Evolutionary conservation across 2,113 vertebrate species (phyloP).

Genomic region (Zosterops hypoxanthus): DNA sequence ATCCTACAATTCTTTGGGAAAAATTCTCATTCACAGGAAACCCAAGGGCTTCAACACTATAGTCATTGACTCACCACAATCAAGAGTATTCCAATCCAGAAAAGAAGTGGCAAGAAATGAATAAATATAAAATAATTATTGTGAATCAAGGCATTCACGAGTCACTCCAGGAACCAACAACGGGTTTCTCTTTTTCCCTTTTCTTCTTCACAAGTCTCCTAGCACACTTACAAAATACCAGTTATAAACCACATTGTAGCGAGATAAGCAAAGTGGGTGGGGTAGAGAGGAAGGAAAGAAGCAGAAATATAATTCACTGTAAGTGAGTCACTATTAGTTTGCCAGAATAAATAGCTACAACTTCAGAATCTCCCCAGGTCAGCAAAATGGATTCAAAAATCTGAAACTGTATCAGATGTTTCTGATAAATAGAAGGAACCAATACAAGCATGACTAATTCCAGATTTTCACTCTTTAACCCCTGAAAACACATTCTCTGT

Average conservation of each 20-base stretch:
- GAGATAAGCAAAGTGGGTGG: neutral
- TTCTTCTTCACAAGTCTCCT: neutral
- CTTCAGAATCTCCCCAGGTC: neutral
- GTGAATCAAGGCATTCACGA: neutral
- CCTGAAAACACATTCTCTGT: neutral
- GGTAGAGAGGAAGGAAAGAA: neutral
- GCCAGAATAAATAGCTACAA: neutral
- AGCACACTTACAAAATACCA: neutral
- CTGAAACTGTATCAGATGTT: neutral
- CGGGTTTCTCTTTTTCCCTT: neutral
- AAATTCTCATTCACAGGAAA: neutral
- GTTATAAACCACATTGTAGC: neutral
- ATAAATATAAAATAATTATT: neutral
- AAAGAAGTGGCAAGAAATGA: neutral
- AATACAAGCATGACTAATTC: neutral
- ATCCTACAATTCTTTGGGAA: neutral
- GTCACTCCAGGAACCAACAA: neutral
- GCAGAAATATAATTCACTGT: neutral
- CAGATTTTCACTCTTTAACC: neutral
- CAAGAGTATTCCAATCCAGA: neutral
- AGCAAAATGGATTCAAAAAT: neutral
- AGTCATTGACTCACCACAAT: fast-evolving
- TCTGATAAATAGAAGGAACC: neutral
- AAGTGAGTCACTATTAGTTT: neutral
- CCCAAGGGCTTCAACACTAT: neutral